Evolutionary conservation across 2,797 vertebrate species (phyloP).

Genomic region (Masticophis lateralis): DNA sequence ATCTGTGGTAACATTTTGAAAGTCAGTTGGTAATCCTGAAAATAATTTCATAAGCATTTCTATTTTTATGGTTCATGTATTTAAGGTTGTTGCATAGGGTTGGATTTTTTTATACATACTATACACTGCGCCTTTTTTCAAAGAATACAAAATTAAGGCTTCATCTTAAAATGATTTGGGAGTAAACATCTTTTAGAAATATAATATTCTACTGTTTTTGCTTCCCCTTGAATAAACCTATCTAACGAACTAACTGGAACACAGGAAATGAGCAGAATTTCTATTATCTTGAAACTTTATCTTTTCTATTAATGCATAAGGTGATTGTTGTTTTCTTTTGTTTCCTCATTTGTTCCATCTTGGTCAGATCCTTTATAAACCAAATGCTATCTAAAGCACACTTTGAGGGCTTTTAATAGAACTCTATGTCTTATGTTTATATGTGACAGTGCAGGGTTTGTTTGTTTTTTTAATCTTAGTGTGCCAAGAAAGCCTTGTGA

Average conservation of each 20-base stretch:
- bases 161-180: background rate
- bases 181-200: background rate
- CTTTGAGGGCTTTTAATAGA: background rate
- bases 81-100: background rate
- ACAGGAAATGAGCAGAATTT: background rate
- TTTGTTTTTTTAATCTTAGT: background rate
- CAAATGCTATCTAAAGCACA: background rate
- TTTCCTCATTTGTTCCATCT: background rate
- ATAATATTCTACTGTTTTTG: background rate
- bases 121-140: background rate
- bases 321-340: background rate
- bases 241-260: background rate
- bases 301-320: background rate
- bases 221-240: background rate
- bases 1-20: background rate
- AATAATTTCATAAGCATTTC: background rate
- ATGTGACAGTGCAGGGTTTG: background rate
- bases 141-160: background rate
- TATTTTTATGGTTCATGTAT: background rate
- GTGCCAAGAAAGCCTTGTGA: background rate
- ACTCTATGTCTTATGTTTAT: background rate
- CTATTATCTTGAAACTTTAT: background rate
- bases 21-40: background rate
- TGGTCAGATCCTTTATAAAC: background rate
- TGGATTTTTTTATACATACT: background rate